Percentiles rank a stretch among this genome's conserved stretches.
Evolutionary conservation across 2,113 vertebrate genomes (phyloP).

Genomic region (Sapajus apella): DNA sequence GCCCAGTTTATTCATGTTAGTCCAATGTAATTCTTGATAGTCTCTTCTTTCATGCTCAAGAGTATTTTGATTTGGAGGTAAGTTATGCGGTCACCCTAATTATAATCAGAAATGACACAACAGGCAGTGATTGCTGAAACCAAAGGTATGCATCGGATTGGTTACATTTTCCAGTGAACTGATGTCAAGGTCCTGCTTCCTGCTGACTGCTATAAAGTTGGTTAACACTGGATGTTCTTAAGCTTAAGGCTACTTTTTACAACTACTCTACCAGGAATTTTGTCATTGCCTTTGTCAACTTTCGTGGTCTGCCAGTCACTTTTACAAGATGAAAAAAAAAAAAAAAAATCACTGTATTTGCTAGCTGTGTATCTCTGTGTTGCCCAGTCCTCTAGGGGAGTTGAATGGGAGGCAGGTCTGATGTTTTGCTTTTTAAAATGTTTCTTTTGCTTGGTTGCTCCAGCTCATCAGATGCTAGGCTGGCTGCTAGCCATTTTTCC

Average conservation of each 20-base stretch:
- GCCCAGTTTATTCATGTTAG: neutral
- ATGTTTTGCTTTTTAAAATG: neutral
- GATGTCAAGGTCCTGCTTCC: neutral
- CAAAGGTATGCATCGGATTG: neutral
- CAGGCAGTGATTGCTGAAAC: neutral
- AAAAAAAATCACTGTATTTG: neutral
- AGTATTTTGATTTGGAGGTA: slow-evolving; percentile 29
- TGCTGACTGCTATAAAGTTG: neutral
- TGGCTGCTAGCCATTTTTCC: neutral
- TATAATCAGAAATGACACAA: neutral
- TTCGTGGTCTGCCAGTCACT: neutral
- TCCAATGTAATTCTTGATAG: neutral
- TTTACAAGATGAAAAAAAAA: neutral
- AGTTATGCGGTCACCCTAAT: neutral
- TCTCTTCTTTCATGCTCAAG: neutral
- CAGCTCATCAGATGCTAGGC: neutral
- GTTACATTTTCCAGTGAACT: neutral
- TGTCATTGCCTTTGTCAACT: neutral
- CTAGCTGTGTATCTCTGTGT: neutral
- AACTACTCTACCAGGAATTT: neutral
- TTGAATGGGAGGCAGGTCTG: neutral
- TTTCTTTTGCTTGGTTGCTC: neutral
- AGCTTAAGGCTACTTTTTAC: neutral
- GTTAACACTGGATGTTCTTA: neutral
- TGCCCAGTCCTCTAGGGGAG: neutral